phyloP scores from a whole-genome alignment of 2,113 vertebrate species.

The Columbina picui region DNA sequence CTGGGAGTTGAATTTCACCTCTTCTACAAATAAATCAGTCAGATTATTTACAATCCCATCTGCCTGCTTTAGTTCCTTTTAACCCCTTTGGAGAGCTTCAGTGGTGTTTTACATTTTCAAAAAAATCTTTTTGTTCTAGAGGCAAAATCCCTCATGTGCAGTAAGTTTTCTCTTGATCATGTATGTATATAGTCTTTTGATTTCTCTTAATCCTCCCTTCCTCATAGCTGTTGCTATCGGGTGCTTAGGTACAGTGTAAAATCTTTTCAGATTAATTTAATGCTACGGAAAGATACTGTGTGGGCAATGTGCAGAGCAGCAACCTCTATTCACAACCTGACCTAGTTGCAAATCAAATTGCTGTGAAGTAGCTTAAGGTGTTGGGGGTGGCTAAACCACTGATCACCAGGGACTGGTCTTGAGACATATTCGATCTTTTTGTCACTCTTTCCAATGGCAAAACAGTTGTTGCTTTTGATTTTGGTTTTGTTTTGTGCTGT shows the following conservation, averaged over 20 bases:
- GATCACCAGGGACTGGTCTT: background rate
- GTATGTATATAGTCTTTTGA: background rate
- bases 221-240: background rate
- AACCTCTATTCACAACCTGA: background rate
- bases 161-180: background rate
- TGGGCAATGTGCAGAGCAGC: background rate
- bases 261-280: background rate
- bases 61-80: background rate
- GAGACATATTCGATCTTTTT: background rate
- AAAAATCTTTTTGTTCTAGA: background rate
- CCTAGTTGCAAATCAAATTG: background rate
- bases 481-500: background rate
- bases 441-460: background rate
- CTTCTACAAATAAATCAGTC: background rate
- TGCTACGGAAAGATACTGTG: background rate
- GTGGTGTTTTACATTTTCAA: background rate
- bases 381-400: background rate
- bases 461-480: background rate
- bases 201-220: background rate
- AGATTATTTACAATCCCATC: background rate
- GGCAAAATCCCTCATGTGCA: background rate
- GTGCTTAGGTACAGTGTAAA: background rate
- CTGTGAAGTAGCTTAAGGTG: background rate
- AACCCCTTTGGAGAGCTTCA: background rate
- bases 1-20: background rate